Evolutionary conservation across 2,113 vertebrate species (phyloP).

Genomic region (Junco hyemalis): DNA sequence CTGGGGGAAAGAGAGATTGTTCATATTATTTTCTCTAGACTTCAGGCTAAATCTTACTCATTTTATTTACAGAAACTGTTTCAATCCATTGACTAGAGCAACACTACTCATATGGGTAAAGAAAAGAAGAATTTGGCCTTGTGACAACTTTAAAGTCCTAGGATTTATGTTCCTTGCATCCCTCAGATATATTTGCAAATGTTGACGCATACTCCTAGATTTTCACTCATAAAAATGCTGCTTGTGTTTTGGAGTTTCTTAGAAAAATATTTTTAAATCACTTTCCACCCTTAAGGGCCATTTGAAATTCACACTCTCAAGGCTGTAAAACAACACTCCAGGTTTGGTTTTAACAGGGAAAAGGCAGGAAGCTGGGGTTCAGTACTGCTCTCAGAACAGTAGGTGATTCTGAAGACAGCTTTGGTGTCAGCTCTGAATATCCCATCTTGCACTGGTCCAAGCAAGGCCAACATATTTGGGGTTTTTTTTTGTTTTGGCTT

Average conservation of each 20-base stretch:
- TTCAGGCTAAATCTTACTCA: slow-evolving; percentile 12
- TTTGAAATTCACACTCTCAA: slow-evolving; percentile 50
- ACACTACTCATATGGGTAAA: slow-evolving; percentile 6
- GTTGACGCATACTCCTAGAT: slow-evolving; percentile 35
- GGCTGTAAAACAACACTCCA: slow-evolving; percentile 33
- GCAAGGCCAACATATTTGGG: neutral
- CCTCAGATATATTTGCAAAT: slow-evolving; percentile 49
- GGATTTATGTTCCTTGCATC: slow-evolving; percentile 53
- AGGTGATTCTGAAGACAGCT: slow-evolving; percentile 39
- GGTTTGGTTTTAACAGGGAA: slow-evolving; percentile 4
- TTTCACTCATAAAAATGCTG: slow-evolving; percentile 59
- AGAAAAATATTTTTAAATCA: slow-evolving; percentile 61
- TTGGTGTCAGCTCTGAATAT: slow-evolving; percentile 41
- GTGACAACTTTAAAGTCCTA: slow-evolving; percentile 36
- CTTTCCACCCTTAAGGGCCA: slow-evolving; percentile 44
- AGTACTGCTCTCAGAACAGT: slow-evolving; percentile 11
- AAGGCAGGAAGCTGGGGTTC: slow-evolving; percentile 35
- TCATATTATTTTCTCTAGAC: slow-evolving; percentile 23
- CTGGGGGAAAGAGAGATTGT: neutral
- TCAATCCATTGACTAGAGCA: slow-evolving; percentile 14
- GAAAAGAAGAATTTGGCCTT: slow-evolving; percentile 38
- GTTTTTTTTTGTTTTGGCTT: neutral
- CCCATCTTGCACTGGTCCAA: neutral
- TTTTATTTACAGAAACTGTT: slow-evolving; percentile 43
- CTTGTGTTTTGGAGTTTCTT: slow-evolving; percentile 54